Evolutionary conservation across 2,888 invertebrate species (phyloP).

Genomic region (Diarsia mendica): DNA sequence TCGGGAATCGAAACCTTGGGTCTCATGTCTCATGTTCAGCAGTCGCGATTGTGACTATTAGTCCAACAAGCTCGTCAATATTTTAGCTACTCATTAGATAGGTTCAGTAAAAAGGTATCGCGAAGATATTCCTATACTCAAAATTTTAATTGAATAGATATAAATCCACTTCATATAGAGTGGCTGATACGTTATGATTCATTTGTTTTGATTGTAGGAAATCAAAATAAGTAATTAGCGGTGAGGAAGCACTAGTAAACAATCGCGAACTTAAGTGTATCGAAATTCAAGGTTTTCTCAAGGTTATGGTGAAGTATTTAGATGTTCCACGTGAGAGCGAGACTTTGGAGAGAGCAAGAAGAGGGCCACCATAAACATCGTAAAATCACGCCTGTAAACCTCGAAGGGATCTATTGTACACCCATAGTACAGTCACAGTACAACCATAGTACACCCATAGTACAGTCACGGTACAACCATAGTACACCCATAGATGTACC

Average conservation of each 20-base stretch:
- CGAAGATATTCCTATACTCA: not conserved
- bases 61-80: too few species aligned
- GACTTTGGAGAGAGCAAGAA: not conserved
- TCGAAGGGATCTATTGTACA: too few species aligned
- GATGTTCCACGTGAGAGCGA: not conserved
- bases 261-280: conserved; percentile 1
- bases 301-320: conserved; percentile 22
- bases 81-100: not conserved
- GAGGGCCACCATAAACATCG: too few species aligned
- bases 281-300: not conserved
- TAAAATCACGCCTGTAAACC: too few species aligned
- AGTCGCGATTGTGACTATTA: too few species aligned
- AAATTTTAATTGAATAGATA: conserved; percentile 4
- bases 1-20: too few species aligned
- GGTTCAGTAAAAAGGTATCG: not conserved
- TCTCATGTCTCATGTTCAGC: too few species aligned
- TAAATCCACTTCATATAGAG: conserved; percentile 5
- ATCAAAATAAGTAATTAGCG: conserved; percentile 13
- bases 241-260: conserved; percentile 20
- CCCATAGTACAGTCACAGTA: too few species aligned
- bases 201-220: conserved; percentile 33
- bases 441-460: too few species aligned
- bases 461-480: too few species aligned
- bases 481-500: too few species aligned
- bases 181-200: conserved; percentile 24